Percentiles rank a stretch among this genome's conserved stretches.
phyloP scores from a whole-genome alignment of 2,888 invertebrate species.

The Venustoraphidia nigricollis region DNA sequence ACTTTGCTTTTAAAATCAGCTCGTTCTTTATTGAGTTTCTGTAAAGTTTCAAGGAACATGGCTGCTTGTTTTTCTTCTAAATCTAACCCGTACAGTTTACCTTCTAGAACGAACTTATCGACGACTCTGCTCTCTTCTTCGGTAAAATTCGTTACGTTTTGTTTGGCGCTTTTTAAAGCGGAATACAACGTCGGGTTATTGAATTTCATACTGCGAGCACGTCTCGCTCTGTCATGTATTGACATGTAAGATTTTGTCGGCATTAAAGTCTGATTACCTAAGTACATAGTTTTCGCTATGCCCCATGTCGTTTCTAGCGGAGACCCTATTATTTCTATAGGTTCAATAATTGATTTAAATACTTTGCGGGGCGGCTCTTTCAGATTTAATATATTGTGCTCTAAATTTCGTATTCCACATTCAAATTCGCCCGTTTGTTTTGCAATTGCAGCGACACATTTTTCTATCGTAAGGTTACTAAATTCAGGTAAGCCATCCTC shows the following conservation, averaged over 20 bases:
- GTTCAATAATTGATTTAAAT: constrained; percentile 53
- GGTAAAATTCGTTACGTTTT: constrained; percentile 22
- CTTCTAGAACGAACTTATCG: constrained; percentile 66
- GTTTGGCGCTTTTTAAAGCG: constrained; percentile 37
- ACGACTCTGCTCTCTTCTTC: constrained; percentile 56
- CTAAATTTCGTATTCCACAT: constrained; percentile 52
- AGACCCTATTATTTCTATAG: constrained; percentile 55
- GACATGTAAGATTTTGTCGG: constrained; percentile 62
- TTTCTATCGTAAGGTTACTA: constrained; percentile 62
- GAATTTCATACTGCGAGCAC: constrained; percentile 59
- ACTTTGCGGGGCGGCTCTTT: constrained; percentile 35
- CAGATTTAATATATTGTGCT: constrained; percentile 33
- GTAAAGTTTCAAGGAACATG: constrained; percentile 36
- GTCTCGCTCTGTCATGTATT: constrained; percentile 63
- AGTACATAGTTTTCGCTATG: constrained; percentile 66
- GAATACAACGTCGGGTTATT: constrained; percentile 53
- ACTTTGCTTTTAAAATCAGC: constrained; percentile 50
- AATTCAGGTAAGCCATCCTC: constrained; percentile 68
- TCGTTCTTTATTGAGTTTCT: constrained; percentile 39
- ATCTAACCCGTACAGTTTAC: constrained; percentile 66
- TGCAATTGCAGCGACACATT: constrained; percentile 71
- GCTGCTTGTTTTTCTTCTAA: constrained; percentile 35
- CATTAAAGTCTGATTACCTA: constrained; percentile 65
- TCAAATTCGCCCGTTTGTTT: constrained; percentile 72
- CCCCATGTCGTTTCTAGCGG: constrained; percentile 77